phyloP scores from a whole-genome alignment of 2,113 vertebrate genomes.

The Prinia subflava region DNA sequence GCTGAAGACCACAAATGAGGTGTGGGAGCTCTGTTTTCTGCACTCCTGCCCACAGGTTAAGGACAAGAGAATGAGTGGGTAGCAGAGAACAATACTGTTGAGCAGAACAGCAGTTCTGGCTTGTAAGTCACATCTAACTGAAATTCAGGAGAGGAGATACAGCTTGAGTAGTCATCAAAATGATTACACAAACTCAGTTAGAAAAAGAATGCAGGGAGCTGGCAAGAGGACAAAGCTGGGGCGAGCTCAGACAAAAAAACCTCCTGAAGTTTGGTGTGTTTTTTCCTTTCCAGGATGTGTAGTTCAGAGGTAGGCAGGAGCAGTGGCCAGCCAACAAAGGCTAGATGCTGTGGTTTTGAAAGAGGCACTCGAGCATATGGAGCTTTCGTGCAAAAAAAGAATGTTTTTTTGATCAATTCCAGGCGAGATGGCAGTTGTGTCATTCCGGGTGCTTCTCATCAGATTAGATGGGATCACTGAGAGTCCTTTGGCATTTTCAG shows the following conservation, averaged over 20 bases:
- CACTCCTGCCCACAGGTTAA: background rate
- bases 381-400: conserved; percentile 55
- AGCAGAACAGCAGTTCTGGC: background rate
- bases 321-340: conserved; percentile 56
- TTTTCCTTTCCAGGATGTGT: conserved; percentile 39
- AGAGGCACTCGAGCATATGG: conserved; percentile 51
- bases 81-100: background rate
- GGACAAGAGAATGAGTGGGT: background rate
- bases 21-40: background rate
- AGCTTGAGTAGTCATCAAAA: background rate
- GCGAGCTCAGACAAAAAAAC: conserved; percentile 13
- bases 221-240: conserved; percentile 15
- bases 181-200: background rate
- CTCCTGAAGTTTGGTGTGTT: background rate
- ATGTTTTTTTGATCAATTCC: conserved; percentile 54
- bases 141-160: background rate
- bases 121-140: background rate
- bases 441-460: conserved; percentile 27
- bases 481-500: conserved; percentile 38
- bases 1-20: background rate
- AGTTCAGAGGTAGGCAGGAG: conserved; percentile 50
- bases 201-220: conserved; percentile 25
- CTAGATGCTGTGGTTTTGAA: conserved; percentile 60
- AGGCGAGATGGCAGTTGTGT: conserved; percentile 59
- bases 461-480: conserved; percentile 42